Evolutionary conservation across 1,140 invertebrate genomes (phyloP).

Genomic region (Meteorus sp.): DNA sequence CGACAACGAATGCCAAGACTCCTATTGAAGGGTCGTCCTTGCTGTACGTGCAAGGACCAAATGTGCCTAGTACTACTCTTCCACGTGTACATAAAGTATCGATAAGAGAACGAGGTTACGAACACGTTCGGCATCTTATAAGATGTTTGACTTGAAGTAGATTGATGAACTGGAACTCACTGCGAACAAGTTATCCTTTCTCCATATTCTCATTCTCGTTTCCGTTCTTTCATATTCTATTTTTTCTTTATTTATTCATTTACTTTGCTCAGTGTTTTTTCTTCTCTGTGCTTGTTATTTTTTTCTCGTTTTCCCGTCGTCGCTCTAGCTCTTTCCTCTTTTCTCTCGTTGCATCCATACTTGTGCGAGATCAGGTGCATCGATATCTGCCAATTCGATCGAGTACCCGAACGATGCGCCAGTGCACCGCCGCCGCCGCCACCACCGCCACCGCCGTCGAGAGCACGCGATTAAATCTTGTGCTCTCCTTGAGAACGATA

Average conservation of each 20-base stretch:
- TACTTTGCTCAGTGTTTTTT: too few species aligned
- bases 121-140: too few species aligned
- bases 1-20: constrained; percentile 36
- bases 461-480: constrained; percentile 17
- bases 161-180: too few species aligned
- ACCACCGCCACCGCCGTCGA: too few species aligned
- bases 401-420: background rate
- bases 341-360: background rate
- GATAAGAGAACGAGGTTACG: too few species aligned
- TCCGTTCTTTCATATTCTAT: too few species aligned
- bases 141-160: too few species aligned
- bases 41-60: background rate
- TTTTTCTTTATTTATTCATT: too few species aligned
- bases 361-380: constrained; percentile 7
- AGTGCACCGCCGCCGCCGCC: background rate
- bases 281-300: too few species aligned
- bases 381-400: constrained; percentile 18
- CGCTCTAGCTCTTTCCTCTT: background rate
- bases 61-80: background rate
- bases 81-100: too few species aligned
- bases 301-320: background rate
- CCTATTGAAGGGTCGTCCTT: background rate
- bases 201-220: too few species aligned
- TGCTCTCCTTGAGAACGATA: constrained; percentile 3
- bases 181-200: too few species aligned